These are phyloP conservation scores for Callyntrura sp. DNA, from an alignment of 2,888 invertebrate species.

Conservation along the genomic window DNA sequence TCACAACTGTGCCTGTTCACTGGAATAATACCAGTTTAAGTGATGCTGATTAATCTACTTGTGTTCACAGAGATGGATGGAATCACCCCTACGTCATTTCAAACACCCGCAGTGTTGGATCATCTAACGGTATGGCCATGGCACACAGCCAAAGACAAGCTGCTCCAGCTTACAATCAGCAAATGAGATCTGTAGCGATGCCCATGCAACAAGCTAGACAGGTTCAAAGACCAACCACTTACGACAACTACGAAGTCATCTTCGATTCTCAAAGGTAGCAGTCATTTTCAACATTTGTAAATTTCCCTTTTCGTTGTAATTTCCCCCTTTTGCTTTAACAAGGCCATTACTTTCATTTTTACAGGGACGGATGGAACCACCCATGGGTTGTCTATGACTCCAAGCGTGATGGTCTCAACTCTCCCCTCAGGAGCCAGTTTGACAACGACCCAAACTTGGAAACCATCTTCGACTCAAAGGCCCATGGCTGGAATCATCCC, in stretches of 20 bases:
- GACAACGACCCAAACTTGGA: slow-evolving; percentile 76
- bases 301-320: neutral
- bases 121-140: slow-evolving; percentile 57
- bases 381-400: slow-evolving; percentile 80
- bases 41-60: neutral
- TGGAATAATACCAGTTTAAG: too few relatives aligned
- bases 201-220: slow-evolving; percentile 49
- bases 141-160: slow-evolving; percentile 46
- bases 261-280: slow-evolving; percentile 75
- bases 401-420: slow-evolving; percentile 78
- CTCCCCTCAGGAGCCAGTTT: slow-evolving; percentile 69
- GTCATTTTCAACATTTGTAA: neutral
- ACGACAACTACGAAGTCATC: slow-evolving; percentile 79
- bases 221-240: slow-evolving; percentile 46
- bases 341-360: slow-evolving; percentile 27
- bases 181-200: slow-evolving; percentile 11
- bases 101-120: slow-evolving; percentile 61
- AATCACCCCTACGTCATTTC: slow-evolving; percentile 78
- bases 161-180: slow-evolving; percentile 42
- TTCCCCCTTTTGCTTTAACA: neutral
- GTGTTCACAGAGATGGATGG: slow-evolving; percentile 65
- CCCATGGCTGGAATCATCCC: slow-evolving; percentile 78
- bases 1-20: too few relatives aligned
- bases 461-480: slow-evolving; percentile 78
- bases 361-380: slow-evolving; percentile 77